These are phyloP conservation scores for Delia radicum DNA, from an alignment of 1,140 invertebrate species.

Conservation along the genomic window DNA sequence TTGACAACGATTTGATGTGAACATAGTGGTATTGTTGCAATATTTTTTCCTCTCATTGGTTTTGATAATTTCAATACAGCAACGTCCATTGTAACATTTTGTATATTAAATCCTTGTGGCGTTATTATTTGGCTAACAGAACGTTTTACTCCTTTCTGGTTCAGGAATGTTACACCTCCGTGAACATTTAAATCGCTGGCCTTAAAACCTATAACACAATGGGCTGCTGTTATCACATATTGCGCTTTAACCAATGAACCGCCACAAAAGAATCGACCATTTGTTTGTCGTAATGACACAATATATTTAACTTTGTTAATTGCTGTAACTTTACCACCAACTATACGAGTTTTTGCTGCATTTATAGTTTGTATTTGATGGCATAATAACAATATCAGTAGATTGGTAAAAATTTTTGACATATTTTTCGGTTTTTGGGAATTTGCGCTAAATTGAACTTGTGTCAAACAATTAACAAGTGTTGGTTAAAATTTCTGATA, in stretches of 20 bases:
- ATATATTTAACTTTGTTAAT: constrained; percentile 43
- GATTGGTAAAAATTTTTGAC: no score
- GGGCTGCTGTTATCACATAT: constrained; percentile 45
- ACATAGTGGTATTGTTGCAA: constrained; percentile 40
- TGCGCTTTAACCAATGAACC: constrained; percentile 36
- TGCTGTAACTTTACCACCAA: constrained; percentile 39
- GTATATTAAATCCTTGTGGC: constrained; percentile 39
- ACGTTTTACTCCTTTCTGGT: constrained; percentile 33
- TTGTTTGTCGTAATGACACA: constrained; percentile 36
- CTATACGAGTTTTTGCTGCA: constrained; percentile 38
- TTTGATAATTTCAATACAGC: constrained; percentile 41
- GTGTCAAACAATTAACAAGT: no score
- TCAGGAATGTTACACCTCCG: constrained; percentile 36
- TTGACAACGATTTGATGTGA: constrained; percentile 35
- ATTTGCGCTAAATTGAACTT: no score
- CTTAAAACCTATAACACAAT: constrained; percentile 42
- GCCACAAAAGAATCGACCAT: constrained; percentile 40
- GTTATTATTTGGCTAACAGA: constrained; percentile 38
- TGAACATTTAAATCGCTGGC: constrained; percentile 36
- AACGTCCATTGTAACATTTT: constrained; percentile 41
- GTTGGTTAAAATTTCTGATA: no score
- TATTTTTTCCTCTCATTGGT: constrained; percentile 37
- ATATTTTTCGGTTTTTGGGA: no score
- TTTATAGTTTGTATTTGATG: constrained; percentile 20
- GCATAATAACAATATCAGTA: no score